Conservation (phyloP, 2,797 vertebrate genomes). For the Dipus sagitta region DNA sequence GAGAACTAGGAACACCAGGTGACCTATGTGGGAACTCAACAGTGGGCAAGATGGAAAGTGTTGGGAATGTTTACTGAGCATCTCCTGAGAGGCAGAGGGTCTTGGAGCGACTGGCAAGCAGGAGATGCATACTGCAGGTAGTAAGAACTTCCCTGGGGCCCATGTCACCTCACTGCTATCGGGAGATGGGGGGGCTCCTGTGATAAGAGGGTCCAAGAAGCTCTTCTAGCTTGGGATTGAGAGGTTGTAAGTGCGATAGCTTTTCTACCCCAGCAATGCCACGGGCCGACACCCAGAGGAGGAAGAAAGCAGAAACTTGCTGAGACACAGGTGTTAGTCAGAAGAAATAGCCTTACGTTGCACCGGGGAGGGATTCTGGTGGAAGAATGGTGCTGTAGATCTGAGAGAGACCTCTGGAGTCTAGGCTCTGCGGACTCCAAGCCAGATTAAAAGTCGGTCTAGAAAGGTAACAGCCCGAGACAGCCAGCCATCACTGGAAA, state of each 20-base stretch:
- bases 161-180: neutral
- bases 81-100: no score
- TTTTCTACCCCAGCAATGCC: neutral
- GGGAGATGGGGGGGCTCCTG: no score
- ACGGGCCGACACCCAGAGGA: neutral
- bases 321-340: neutral
- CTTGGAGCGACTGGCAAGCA: neutral
- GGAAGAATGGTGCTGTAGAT: neutral
- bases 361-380: neutral
- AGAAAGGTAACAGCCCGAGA: conserved; percentile 41
- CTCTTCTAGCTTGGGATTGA: neutral
- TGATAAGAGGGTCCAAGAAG: neutral
- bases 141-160: neutral
- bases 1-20: neutral
- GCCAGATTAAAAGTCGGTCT: conserved; percentile 65
- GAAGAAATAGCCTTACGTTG: conserved; percentile 7
- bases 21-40: neutral
- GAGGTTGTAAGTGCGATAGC: neutral
- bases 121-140: neutral
- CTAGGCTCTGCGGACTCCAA: conserved; percentile 57
- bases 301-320: neutral
- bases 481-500: conserved; percentile 65
- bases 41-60: neutral
- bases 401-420: neutral
- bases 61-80: neutral